phyloP scores from a whole-genome alignment of 2,888 invertebrate species.

The Nomada lathburiana region DNA sequence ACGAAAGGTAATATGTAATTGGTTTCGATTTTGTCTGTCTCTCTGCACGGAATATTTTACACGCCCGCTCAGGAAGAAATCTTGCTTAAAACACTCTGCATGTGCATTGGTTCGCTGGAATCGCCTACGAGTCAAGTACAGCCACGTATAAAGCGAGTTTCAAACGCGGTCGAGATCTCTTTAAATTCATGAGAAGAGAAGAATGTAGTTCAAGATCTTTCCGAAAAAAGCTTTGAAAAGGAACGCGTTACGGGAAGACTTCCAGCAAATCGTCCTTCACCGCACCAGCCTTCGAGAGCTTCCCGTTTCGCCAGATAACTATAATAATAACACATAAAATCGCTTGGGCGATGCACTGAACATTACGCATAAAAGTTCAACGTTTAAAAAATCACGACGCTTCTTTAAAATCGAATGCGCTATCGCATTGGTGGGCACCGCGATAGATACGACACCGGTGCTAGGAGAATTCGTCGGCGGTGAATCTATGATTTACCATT shows the following conservation, averaged over 20 bases:
- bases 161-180: conserved; percentile 59
- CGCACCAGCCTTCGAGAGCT: neutral
- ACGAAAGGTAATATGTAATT: too few species aligned
- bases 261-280: conserved; percentile 27
- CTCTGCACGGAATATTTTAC: neutral
- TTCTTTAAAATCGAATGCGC: too few species aligned
- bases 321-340: neutral
- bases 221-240: conserved; percentile 31
- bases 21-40: neutral
- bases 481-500: too few species aligned
- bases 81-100: neutral
- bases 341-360: neutral
- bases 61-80: neutral
- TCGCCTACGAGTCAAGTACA: conserved; percentile 15
- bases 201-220: conserved; percentile 59
- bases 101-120: conserved; percentile 15
- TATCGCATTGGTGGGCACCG: too few species aligned
- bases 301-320: neutral
- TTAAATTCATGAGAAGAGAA: conserved; percentile 56
- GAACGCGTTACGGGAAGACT: conserved; percentile 6
- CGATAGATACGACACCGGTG: too few species aligned
- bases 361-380: neutral
- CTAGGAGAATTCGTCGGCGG: too few species aligned
- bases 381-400: neutral
- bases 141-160: conserved; percentile 9